Conservation (phyloP, 2,113 vertebrate species). For the Trochalopteron elliotii region DNA sequence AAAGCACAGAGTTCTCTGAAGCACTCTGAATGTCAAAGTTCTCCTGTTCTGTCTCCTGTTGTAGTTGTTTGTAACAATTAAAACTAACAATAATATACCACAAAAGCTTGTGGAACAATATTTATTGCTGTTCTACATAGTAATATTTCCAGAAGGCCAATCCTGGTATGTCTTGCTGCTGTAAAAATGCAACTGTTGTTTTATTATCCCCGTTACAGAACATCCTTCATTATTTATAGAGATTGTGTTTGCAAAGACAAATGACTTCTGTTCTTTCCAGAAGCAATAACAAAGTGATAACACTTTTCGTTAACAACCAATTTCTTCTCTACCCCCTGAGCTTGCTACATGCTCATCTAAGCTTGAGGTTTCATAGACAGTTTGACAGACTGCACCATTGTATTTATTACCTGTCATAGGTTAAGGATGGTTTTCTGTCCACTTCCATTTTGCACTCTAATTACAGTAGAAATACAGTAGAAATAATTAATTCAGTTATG, state of each 20-base stretch:
- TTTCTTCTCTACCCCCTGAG: neutral
- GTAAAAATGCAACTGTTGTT: conserved; percentile 62
- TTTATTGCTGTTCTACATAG: conserved; percentile 26
- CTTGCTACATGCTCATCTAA: neutral
- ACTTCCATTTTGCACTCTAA: conserved; percentile 30
- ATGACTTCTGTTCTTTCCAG: conserved; percentile 44
- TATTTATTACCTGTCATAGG: conserved; percentile 26
- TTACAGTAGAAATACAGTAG: neutral
- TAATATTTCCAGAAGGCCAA: conserved; percentile 49
- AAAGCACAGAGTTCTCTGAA: neutral
- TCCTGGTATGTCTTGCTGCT: neutral
- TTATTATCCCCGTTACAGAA: conserved; percentile 64
- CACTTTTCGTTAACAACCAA: conserved; percentile 25
- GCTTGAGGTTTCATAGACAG: neutral
- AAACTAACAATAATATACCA: conserved; percentile 30
- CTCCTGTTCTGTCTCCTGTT: neutral
- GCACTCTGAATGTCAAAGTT: neutral
- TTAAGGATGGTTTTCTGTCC: conserved; percentile 1
- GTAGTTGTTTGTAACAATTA: conserved; percentile 46
- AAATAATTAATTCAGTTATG: neutral
- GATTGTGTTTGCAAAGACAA: conserved; percentile 62
- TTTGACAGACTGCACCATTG: neutral
- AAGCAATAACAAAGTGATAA: conserved; percentile 67
- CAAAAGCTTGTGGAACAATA: conserved; percentile 39
- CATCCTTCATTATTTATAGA: conserved; percentile 68